These are phyloP conservation scores for Chionoecetes opilio DNA, from an alignment of 1,140 invertebrate genomes.

Conservation along the genomic window DNA sequence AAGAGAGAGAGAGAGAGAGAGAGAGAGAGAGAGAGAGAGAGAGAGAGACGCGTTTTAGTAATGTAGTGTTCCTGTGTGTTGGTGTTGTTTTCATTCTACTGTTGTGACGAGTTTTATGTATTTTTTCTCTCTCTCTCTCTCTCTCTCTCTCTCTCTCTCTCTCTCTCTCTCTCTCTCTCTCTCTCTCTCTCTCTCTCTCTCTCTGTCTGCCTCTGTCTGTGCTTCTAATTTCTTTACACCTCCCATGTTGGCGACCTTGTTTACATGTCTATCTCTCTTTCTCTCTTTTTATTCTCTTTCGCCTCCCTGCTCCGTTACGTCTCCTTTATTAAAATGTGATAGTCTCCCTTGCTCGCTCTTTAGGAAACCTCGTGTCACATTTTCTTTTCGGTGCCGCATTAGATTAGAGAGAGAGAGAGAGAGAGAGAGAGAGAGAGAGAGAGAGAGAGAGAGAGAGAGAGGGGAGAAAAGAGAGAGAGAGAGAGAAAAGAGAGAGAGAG, in stretches of 20 bases:
- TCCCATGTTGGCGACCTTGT: too few species aligned
- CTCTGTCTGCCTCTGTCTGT: not conserved
- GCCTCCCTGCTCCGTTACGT: not conserved
- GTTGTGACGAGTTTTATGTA: too few species aligned
- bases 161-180: not conserved
- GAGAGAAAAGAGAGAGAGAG: not conserved
- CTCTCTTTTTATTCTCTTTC: not conserved
- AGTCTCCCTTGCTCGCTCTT: too few species aligned
- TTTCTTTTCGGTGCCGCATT: too few species aligned
- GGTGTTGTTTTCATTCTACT: too few species aligned
- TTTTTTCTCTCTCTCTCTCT: not conserved
- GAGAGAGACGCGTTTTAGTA: too few species aligned
- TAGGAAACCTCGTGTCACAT: too few species aligned
- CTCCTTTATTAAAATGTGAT: not conserved
- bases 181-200: not conserved
- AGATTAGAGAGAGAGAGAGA: too few species aligned
- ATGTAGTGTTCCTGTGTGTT: too few species aligned
- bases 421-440: conserved; percentile 36
- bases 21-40: too few species aligned
- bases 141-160: not conserved
- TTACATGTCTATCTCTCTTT: not conserved
- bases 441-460: conserved; percentile 55
- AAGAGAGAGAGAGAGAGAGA: too few species aligned
- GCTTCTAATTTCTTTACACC: not conserved
- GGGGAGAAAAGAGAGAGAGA: conserved; percentile 44